Conservation (phyloP, 2,113 vertebrate species). For the Trochalopteron elliotii region DNA sequence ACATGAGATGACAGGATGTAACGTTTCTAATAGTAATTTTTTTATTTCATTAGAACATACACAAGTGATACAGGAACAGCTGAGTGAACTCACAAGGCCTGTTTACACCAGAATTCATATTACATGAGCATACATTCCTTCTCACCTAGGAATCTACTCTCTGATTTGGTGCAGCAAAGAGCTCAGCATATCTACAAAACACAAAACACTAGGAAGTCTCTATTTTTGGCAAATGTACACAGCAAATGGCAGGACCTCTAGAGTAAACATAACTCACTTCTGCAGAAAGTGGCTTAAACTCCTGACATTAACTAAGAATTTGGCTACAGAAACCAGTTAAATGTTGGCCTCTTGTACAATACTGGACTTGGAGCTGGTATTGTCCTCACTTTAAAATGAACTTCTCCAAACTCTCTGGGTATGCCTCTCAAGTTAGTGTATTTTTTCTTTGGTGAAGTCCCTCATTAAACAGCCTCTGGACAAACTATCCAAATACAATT, state of each 20-base stretch:
- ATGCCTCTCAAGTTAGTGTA: background rate
- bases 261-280: background rate
- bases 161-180: background rate
- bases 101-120: fast-evolving
- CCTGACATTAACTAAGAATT: background rate
- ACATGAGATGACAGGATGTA: background rate
- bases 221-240: background rate
- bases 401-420: background rate
- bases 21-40: background rate
- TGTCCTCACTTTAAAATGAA: background rate
- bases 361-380: background rate
- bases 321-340: background rate
- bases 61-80: background rate
- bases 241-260: background rate
- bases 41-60: background rate
- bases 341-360: background rate
- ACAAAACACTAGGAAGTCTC: background rate
- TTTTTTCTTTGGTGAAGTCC: background rate
- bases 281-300: background rate
- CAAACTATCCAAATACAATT: background rate
- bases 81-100: background rate
- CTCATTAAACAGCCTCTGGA: background rate
- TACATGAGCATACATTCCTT: background rate
- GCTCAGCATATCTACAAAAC: background rate
- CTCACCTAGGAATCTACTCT: background rate